Conservation (phyloP, 2,113 vertebrate genomes). For the Maylandia zebra region DNA sequence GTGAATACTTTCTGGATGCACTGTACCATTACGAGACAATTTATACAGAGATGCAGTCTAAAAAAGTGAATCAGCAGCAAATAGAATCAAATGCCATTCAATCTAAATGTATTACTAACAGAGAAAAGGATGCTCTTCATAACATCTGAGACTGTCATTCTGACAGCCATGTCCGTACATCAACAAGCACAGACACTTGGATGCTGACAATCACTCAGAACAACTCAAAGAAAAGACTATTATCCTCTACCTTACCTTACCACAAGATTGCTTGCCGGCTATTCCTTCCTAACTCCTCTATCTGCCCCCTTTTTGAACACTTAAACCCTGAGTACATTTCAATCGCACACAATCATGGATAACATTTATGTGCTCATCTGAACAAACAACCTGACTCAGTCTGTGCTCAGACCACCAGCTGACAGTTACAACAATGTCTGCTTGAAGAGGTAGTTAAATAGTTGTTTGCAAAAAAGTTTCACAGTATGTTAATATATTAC, state of each 20-base stretch:
- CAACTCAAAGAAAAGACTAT: not conserved
- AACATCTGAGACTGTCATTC: not conserved
- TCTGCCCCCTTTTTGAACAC: not conserved
- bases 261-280: not conserved
- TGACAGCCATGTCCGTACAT: not conserved
- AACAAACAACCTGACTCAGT: not conserved
- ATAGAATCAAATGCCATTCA: not conserved
- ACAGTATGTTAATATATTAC: not conserved
- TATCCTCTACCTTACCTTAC: not conserved
- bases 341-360: not conserved
- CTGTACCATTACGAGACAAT: not conserved
- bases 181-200: not conserved
- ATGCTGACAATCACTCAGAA: not conserved
- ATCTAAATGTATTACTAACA: not conserved
- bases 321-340: constrained; percentile 9
- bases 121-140: not conserved
- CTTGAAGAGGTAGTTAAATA: not conserved
- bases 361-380: constrained; percentile 11
- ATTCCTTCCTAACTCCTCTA: not conserved
- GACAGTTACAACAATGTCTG: not conserved
- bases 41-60: not conserved
- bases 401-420: not conserved
- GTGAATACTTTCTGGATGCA: not conserved
- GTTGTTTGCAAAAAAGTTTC: not conserved
- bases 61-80: rapidly evolving